phyloP scores from a whole-genome alignment of 2,888 invertebrate genomes.

The Uloborus plumipes region DNA sequence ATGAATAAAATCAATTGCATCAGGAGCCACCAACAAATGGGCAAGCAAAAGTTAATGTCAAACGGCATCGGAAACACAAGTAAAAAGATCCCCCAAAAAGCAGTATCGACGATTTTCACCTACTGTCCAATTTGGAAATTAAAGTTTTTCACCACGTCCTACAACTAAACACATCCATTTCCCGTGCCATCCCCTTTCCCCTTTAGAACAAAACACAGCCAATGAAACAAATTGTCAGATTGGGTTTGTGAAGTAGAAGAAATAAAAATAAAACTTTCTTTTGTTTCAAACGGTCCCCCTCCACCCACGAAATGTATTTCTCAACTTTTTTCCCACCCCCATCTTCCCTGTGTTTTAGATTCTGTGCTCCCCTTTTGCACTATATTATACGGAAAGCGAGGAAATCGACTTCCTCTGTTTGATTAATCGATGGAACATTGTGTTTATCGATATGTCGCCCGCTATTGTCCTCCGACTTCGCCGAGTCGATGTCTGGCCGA shows the following conservation, averaged over 20 bases:
- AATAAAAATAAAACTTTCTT: constrained; percentile 17
- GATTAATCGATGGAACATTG: constrained; percentile 61
- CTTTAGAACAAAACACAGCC: constrained; percentile 18
- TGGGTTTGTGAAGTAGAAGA: constrained; percentile 28
- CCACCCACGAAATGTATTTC: constrained; percentile 28
- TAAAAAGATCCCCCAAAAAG: constrained; percentile 21
- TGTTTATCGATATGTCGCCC: constrained; percentile 63
- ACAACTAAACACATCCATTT: constrained; percentile 60
- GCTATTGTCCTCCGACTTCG: constrained; percentile 47
- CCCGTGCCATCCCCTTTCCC: background rate
- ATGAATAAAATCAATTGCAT: constrained; percentile 27
- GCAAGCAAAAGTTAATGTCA: constrained; percentile 42
- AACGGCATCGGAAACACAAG: constrained; percentile 33
- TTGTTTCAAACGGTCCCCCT: constrained; percentile 29
- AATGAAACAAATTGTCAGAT: constrained; percentile 59
- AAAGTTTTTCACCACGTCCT: constrained; percentile 40
- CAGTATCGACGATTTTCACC: constrained; percentile 38
- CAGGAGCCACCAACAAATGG: constrained; percentile 27
- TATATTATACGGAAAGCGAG: constrained; percentile 21
- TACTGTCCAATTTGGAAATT: constrained; percentile 49
- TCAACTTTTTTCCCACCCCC: constrained; percentile 29
- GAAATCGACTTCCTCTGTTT: constrained; percentile 54
- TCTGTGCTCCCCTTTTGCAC: background rate
- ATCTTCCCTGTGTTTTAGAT: background rate
- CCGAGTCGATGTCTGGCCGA: constrained; percentile 44